These are phyloP conservation scores for Hydrozoanthus gracilis DNA, from an alignment of 92 coral and sea anemone genomes.

Conservation along the genomic window DNA sequence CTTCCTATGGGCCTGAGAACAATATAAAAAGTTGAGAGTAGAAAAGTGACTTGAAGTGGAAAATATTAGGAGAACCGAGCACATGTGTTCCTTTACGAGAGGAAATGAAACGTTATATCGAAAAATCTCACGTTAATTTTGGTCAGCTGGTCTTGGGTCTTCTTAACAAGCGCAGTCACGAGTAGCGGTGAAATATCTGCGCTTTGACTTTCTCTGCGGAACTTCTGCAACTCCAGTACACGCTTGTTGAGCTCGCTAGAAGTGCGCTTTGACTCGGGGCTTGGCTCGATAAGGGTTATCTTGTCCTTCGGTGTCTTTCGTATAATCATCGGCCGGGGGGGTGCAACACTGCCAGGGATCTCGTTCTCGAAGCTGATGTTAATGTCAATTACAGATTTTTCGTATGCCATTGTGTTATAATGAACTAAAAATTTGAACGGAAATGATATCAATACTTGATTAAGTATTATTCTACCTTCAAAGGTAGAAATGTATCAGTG, in stretches of 20 bases:
- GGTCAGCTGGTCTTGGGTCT: constrained; percentile 2
- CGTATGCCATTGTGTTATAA: constrained; percentile 62
- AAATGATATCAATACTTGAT: not conserved
- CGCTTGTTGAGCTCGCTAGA: constrained; percentile 69
- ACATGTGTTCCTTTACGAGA: no score
- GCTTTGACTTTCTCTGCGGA: constrained; percentile 79
- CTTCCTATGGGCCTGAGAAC: no score
- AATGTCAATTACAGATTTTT: constrained; percentile 82
- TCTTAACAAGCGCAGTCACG: constrained; percentile 26
- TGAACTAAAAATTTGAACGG: not conserved
- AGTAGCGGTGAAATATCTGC: constrained; percentile 40
- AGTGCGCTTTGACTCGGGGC: constrained; percentile 73
- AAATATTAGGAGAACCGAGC: no score
- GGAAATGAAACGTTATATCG: no score
- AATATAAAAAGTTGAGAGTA: no score
- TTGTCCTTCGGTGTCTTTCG: constrained; percentile 76
- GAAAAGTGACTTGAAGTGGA: no score
- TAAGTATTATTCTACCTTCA: not conserved
- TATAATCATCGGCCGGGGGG: constrained; percentile 57
- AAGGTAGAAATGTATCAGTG: no score
- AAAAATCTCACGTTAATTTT: not conserved
- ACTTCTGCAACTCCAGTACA: constrained; percentile 67
- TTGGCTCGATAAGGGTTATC: constrained; percentile 77
- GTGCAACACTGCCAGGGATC: constrained; percentile 47
- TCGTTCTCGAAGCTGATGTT: constrained; percentile 88